A percentile compares a stretch with the other conserved stretches of the same genome.
Conservation (phyloP, 1,140 invertebrate genomes). For the Drosophila sulfurigaster region DNA sequence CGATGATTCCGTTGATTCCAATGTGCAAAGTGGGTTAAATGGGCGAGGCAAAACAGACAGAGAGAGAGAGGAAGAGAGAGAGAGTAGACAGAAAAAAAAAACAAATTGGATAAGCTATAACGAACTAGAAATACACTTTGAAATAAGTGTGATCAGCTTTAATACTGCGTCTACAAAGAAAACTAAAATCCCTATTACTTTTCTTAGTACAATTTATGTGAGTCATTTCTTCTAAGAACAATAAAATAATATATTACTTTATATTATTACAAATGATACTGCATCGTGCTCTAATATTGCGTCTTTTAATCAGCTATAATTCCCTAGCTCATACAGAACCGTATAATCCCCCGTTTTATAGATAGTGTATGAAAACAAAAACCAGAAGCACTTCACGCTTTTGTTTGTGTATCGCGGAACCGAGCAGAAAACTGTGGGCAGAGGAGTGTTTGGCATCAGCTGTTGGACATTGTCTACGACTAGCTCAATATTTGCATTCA, state of each 20-base stretch:
- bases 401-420: slow-evolving; percentile 16
- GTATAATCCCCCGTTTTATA: not conserved
- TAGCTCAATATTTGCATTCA: slow-evolving; percentile 18
- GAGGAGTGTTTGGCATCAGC: slow-evolving; percentile 16
- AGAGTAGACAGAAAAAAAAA: not conserved
- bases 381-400: slow-evolving; percentile 47
- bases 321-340: not conserved
- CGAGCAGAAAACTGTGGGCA: not conserved
- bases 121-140: slow-evolving; percentile 15
- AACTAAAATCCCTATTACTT: too few relatives aligned
- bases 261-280: not conserved
- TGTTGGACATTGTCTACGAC: slow-evolving; percentile 17
- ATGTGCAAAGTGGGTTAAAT: slow-evolving; percentile 59
- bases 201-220: too few relatives aligned
- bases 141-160: not conserved
- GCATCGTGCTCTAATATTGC: too few relatives aligned
- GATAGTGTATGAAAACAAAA: slow-evolving; percentile 27
- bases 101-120: not conserved
- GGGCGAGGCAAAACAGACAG: slow-evolving; percentile 20
- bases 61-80: not conserved
- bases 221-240: too few relatives aligned
- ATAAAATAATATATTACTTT: not conserved
- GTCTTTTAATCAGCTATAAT: not conserved
- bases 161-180: too few relatives aligned
- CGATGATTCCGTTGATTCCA: slow-evolving; percentile 49